These are phyloP conservation scores for Malthinus flaveolus DNA, from an alignment of 2,888 invertebrate species.

Conservation along the genomic window DNA sequence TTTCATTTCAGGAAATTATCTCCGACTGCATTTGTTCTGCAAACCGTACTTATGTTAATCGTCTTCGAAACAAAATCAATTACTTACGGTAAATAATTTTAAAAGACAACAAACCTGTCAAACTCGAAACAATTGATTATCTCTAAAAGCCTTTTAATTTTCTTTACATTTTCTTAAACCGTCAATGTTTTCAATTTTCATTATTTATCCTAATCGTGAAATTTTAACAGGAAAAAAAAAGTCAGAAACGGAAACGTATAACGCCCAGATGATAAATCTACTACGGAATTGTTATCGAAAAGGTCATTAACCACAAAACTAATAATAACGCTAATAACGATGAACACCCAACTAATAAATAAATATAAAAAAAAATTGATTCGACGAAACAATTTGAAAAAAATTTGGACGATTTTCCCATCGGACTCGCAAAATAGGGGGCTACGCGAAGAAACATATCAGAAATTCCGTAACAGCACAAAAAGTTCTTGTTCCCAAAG, in stretches of 20 bases:
- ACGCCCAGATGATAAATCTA: conserved; percentile 3
- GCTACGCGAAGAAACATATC: conserved; percentile 6
- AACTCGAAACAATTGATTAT: no score
- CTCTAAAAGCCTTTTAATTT: no score
- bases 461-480: conserved; percentile 10
- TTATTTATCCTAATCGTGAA: no score
- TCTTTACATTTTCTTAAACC: no score
- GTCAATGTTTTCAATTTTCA: no score
- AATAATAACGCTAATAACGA: background rate
- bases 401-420: conserved; percentile 6
- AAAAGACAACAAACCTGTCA: no score
- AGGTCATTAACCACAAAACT: conserved; percentile 4
- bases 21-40: no score
- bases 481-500: conserved; percentile 10
- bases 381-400: background rate
- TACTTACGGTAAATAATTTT: no score
- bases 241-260: background rate
- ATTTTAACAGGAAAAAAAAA: conserved; percentile 5
- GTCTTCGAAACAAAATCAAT: no score
- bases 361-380: background rate
- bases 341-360: background rate
- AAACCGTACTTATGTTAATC: no score
- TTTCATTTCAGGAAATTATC: no score
- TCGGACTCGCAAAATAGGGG: conserved; percentile 1
- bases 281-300: conserved; percentile 1